Conservation (phyloP, 2,888 invertebrate genomes). For the Sesia apiformis region DNA sequence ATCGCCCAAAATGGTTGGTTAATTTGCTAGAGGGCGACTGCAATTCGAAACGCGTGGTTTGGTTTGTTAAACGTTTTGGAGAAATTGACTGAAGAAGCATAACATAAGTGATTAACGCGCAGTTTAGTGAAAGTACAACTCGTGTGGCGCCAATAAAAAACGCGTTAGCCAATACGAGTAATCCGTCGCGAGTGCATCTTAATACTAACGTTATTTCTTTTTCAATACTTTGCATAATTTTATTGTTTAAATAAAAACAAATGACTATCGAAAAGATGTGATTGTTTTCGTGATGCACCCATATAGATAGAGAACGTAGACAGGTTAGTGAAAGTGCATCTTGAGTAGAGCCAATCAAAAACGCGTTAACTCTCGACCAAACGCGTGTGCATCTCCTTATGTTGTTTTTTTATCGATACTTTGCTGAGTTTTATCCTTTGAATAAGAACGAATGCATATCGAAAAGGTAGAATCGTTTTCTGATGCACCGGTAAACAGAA, state of each 20-base stretch:
- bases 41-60: conserved; percentile 3
- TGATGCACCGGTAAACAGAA: too few relatives aligned
- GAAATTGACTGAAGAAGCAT: conserved; percentile 22
- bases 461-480: not conserved
- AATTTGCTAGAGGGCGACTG: not conserved
- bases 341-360: conserved; percentile 55
- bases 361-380: conserved; percentile 20
- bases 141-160: conserved; percentile 55
- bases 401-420: conserved; percentile 8
- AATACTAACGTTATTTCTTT: not conserved
- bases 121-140: conserved; percentile 55
- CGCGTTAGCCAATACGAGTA: conserved; percentile 33
- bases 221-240: too few relatives aligned
- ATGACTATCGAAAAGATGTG: too few relatives aligned
- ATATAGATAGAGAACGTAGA: too few relatives aligned
- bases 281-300: too few relatives aligned
- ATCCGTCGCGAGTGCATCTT: conserved; percentile 1
- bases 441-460: not conserved
- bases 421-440: conserved; percentile 6
- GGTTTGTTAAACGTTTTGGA: conserved; percentile 14
- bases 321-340: conserved; percentile 54
- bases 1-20: too few relatives aligned
- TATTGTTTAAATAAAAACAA: too few relatives aligned
- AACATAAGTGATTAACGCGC: conserved; percentile 30
- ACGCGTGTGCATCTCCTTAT: conserved; percentile 26